Percentiles rank a stretch among this genome's conserved stretches.
These are phyloP conservation scores for Triplophysa yarkandensis DNA, from an alignment of 2,797 vertebrate genomes.

Conservation along the genomic window DNA sequence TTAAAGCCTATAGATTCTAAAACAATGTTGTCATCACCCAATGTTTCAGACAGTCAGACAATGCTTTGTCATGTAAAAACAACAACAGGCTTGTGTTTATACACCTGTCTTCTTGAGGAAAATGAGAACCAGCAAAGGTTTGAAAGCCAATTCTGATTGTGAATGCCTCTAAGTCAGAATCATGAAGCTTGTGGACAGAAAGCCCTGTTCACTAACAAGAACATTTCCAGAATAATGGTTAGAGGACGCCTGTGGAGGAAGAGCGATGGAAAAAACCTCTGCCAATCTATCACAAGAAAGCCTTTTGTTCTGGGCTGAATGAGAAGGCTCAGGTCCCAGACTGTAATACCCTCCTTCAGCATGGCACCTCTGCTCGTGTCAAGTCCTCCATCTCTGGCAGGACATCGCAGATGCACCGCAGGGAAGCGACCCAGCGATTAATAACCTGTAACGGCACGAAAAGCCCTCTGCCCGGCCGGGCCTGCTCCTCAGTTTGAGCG, in stretches of 20 bases:
- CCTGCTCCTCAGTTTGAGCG: conserved; percentile 30
- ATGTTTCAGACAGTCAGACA: too few species aligned
- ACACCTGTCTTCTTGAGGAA: too few species aligned
- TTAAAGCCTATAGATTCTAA: too few species aligned
- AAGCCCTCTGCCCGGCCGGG: conserved; percentile 27
- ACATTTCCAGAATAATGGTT: conserved; percentile 12
- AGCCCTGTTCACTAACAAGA: conserved; percentile 34
- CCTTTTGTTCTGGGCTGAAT: conserved; percentile 42
- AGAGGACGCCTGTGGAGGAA: conserved; percentile 37
- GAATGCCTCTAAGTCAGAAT: too few species aligned
- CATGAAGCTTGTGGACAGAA: not conserved
- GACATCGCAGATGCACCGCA: conserved; percentile 2
- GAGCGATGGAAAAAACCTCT: conserved; percentile 24
- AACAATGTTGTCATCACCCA: too few species aligned
- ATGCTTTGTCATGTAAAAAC: too few species aligned
- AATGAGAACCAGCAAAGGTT: too few species aligned
- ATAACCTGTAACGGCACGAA: conserved; percentile 43
- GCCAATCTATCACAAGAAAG: conserved; percentile 35
- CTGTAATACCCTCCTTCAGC: conserved; percentile 30
- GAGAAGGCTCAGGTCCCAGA: conserved; percentile 21
- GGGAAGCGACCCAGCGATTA: conserved; percentile 42
- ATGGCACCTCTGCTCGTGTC: conserved; percentile 35
- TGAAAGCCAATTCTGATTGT: too few species aligned
- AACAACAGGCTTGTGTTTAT: too few species aligned
- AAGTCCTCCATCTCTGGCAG: conserved; percentile 40